Base-by-base conservation (phyloP, 2,888 invertebrate genomes). In the Hirtodrosophila confusa region DNA sequence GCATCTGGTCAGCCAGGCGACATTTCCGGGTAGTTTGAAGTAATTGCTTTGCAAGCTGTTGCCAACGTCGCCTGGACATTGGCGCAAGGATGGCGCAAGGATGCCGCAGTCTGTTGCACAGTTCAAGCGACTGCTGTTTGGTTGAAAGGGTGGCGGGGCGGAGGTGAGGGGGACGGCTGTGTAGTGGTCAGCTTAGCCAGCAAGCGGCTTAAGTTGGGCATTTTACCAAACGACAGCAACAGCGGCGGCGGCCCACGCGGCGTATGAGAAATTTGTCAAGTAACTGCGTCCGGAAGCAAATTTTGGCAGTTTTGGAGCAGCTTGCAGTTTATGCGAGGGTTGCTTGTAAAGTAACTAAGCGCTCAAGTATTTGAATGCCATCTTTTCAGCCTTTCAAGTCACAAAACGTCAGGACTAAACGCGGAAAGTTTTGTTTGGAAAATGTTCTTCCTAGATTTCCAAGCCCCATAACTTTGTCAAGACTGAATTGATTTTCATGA, bases 11-110 rank as follows among this genome's bases (percentile, higher is more conserved):
- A 74, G 75, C 78, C 78, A 69, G 82, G 85, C 88, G 88, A 82
- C 88, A 82, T 82, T 82, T 82, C 82, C 82, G 82, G 88, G 77
- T 86, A 86, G 82, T 82, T 88, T 80, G 86, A 86, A 86, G 82
- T 82, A 82, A 82, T 82, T 82, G 82, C 88, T 87, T 80, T 80
- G 83, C 82, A 82, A 82, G 82, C 82, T 82, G 82, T 86, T 86
- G 83, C 88, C 88, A 56, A 50, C 55, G 50, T 49, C 51, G 77
- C 50, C 40, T 58, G 80, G 68, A 58, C 73, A 66, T 48, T 29
- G 61, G 24, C 56, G 40, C 49, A 71, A 27, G 27, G 27, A 27
- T 27, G 27, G 3, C 27, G 7, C n/a, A 27, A 76, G 76, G 58
- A 49, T 76, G 77, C 62, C 58, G 63, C 77, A 55, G 77, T 77